Conservation (phyloP, 2,113 vertebrate genomes). For the Platycercus adscitus region DNA sequence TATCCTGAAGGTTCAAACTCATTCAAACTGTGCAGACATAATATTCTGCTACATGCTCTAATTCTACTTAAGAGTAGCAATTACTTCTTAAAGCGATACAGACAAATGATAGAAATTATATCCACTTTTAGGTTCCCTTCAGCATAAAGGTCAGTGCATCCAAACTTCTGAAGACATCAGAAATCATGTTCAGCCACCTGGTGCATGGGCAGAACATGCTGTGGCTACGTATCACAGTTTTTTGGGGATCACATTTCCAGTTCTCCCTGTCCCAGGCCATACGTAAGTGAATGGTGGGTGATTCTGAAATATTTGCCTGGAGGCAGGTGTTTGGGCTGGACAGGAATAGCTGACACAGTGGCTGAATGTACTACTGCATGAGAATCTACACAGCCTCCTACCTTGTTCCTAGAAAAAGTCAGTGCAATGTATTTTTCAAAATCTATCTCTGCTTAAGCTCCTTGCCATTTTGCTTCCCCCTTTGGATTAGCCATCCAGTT, state of each 20-base stretch:
- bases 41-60: neutral
- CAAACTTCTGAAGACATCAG: neutral
- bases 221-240: neutral
- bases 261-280: neutral
- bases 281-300: neutral
- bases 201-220: neutral
- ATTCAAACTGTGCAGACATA: neutral
- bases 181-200: neutral
- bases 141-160: neutral
- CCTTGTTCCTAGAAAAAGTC: neutral
- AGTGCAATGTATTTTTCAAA: neutral
- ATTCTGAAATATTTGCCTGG: neutral
- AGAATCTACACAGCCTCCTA: neutral
- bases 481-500: neutral
- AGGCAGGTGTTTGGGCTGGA: neutral
- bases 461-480: neutral
- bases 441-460: neutral
- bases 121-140: neutral
- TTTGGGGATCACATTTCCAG: neutral
- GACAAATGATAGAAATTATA: neutral
- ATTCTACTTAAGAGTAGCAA: neutral
- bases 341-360: neutral
- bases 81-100: neutral
- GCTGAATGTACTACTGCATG: neutral
- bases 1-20: neutral